Conservation (phyloP, 2,888 invertebrate species). For the Spodoptera picta region DNA sequence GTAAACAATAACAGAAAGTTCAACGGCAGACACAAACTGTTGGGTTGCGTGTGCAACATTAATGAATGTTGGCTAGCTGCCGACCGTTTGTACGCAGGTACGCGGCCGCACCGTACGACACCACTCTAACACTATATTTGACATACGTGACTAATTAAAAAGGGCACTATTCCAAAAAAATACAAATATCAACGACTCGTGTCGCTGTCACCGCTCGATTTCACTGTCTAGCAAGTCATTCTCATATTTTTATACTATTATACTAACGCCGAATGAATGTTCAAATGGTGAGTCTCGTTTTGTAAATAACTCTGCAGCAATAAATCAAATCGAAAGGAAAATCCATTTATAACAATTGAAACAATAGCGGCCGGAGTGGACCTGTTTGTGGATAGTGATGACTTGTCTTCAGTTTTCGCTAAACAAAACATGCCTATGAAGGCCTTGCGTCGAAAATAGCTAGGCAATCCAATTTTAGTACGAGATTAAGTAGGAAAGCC, state of each 20-base stretch:
- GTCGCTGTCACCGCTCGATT: conserved; percentile 22
- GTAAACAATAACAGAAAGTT: conserved; percentile 70
- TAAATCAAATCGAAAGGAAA: conserved; percentile 47
- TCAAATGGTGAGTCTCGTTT: conserved; percentile 20
- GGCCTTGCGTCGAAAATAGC: conserved; percentile 45
- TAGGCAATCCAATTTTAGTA: conserved; percentile 42
- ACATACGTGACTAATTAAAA: conserved; percentile 49
- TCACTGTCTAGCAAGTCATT: conserved; percentile 46
- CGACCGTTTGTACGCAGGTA: conserved; percentile 50
- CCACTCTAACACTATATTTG: conserved; percentile 39
- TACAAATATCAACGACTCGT: conserved; percentile 8
- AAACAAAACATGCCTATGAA: conserved; percentile 3
- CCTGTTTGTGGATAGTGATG: conserved; percentile 32
- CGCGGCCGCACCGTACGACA: conserved; percentile 4
- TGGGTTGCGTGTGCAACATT: conserved; percentile 57
- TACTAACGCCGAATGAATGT: conserved; percentile 28
- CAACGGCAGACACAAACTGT: conserved; percentile 58
- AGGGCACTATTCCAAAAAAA: conserved; percentile 53
- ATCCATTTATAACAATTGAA: conserved; percentile 43
- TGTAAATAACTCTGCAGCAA: conserved; percentile 25
- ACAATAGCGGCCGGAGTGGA: conserved; percentile 39
- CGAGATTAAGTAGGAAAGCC: conserved; percentile 18
- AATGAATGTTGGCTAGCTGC: conserved; percentile 64
- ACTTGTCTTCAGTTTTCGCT: conserved; percentile 34
- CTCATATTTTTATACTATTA: conserved; percentile 24